Base-by-base conservation (phyloP, 2,113 vertebrate species). In the Meles meles region DNA sequence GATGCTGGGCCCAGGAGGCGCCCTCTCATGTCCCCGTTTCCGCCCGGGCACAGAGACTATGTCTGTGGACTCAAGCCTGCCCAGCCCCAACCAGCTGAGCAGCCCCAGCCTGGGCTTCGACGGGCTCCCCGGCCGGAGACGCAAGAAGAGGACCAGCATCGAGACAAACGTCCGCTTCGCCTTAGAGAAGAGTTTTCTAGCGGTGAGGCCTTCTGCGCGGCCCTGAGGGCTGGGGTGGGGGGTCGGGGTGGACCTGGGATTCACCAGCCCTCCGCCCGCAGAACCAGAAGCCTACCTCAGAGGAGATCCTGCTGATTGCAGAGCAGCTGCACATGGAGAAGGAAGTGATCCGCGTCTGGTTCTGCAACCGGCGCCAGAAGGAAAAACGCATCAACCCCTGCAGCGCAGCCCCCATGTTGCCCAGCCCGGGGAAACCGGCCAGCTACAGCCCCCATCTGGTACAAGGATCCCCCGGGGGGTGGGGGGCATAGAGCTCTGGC, bases 221-320 rank as follows among this genome's bases (percentile, higher is more conserved):
- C 49, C 44, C 34, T 0, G 63, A 29, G 44, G 90, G 42, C 5
- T 7, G 44, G 59, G 3, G 29, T 42, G 6, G 14, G 61, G n/a
- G 27, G 74, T 47, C 25, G 3, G 67, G 17, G 67, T n/a, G n/a
- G 74, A 31, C 34, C 3, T 0, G 0, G 52, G 5, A 9, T 82
- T 97, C 52, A 97, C 6, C 0, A 34, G 49, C 63, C 63, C 27
- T 95, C n/a, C 92, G 34, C 67, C 76, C 83, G n/a, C 98, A 99
- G 99, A 99, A 99, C 99, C 99, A 99, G 99, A 99, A 99, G 99
- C 99, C 99, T 99, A 99, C 99, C 99, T 99, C 99, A 98, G 99
- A 99, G 98, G 99, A 99, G 98, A 99, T 99, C 98, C 98, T 99
- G 98, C 98, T 99, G 97, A 99, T 99, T 25, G 99, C 99, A 0